These are phyloP conservation scores for Orestias chungarensis DNA, from an alignment of 2,797 vertebrate species.

Conservation along the genomic window DNA sequence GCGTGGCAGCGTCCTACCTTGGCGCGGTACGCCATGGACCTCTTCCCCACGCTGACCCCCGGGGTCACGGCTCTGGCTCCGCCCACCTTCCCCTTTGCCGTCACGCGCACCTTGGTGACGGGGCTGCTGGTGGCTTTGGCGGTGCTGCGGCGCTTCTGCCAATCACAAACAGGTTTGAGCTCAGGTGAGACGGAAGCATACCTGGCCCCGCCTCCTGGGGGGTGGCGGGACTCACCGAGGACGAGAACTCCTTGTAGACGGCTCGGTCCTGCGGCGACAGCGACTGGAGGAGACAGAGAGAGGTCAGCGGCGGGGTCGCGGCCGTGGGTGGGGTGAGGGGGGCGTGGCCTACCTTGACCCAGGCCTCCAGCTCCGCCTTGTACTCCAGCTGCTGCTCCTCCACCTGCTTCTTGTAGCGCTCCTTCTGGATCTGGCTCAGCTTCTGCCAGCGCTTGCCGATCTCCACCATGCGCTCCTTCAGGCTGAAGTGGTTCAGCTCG, in stretches of 20 bases:
- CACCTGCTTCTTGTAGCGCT: constrained; percentile 85
- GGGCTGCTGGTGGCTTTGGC: constrained; percentile 72
- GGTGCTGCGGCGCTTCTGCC: constrained; percentile 79
- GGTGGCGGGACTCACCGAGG: constrained; percentile 64
- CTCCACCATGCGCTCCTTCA: constrained; percentile 88
- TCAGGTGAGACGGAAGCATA: not conserved
- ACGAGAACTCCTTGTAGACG: constrained; percentile 80
- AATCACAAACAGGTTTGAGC: not conserved
- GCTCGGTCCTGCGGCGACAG: constrained; percentile 81
- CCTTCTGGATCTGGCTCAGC: constrained; percentile 79
- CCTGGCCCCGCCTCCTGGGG: too few species aligned
- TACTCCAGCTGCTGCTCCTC: constrained; percentile 84
- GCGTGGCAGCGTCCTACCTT: constrained; percentile 68
- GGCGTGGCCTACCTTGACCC: constrained; percentile 75
- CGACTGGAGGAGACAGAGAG: constrained; percentile 60
- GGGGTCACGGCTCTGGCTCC: constrained; percentile 60
- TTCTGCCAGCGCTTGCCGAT: constrained; percentile 86
- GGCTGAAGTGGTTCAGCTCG: constrained; percentile 84
- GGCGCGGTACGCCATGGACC: constrained; percentile 82
- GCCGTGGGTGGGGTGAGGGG: not conserved
- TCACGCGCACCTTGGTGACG: constrained; percentile 74
- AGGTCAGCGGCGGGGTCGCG: not conserved
- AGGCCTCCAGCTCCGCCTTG: constrained; percentile 79
- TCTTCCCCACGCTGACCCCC: constrained; percentile 72
- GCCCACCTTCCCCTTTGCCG: constrained; percentile 74